A percentile compares a stretch with the other conserved stretches of the same genome.
Evolutionary conservation across 2,888 invertebrate genomes (phyloP).

Genomic region (Xestia ashworthii): DNA sequence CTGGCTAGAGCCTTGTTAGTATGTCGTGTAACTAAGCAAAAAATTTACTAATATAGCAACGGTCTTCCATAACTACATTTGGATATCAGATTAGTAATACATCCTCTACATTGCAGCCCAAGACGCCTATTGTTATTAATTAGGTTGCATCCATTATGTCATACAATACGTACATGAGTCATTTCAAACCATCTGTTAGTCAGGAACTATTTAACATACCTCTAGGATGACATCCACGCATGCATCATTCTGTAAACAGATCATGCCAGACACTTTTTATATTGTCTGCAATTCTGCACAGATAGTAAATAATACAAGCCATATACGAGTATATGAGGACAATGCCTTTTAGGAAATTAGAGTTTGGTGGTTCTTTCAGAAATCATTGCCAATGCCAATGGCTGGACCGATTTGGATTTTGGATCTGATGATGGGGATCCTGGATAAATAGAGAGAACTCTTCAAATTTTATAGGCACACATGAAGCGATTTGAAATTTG

Average conservation of each 20-base stretch:
- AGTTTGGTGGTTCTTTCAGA: too few relatives aligned
- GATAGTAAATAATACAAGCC: background rate
- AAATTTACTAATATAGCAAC: background rate
- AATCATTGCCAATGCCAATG: too few relatives aligned
- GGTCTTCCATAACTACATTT: background rate
- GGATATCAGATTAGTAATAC: constrained; percentile 24
- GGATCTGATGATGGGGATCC: too few relatives aligned
- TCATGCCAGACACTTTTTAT: background rate
- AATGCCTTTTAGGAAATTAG: too few relatives aligned
- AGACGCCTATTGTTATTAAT: constrained; percentile 38
- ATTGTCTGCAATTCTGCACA: background rate
- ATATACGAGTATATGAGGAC: background rate
- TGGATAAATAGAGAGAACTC: too few relatives aligned
- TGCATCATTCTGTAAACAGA: background rate
- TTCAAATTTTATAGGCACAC: too few relatives aligned
- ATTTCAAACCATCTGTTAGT: constrained; percentile 20
- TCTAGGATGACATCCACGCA: constrained; percentile 7
- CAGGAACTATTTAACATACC: constrained; percentile 23
- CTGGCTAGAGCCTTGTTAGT: background rate
- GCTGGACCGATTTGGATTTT: too few relatives aligned
- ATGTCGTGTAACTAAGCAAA: background rate
- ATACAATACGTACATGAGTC: constrained; percentile 25
- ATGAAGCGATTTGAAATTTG: too few relatives aligned
- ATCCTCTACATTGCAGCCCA: constrained; percentile 19
- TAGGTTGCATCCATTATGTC: constrained; percentile 24